Percentiles rank a stretch among this genome's conserved stretches.
Conservation (phyloP, 2,888 invertebrate species). For the Pherbina coryleti region DNA sequence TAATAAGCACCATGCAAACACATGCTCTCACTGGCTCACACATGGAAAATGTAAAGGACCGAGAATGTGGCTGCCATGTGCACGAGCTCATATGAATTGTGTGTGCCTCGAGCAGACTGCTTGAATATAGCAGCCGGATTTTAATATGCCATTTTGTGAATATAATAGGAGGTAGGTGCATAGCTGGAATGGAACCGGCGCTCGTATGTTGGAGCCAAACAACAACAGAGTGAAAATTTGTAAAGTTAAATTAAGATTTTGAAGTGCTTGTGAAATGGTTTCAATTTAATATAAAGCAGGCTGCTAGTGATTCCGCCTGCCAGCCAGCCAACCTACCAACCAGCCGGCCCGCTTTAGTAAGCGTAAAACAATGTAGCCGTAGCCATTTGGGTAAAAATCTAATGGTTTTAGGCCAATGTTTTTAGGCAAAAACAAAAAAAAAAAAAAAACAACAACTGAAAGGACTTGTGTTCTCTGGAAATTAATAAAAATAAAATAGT, state of each 20-base stretch:
- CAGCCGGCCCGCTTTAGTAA: too few relatives aligned
- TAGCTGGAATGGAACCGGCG: neutral
- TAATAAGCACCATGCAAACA: conserved; percentile 16
- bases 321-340: too few relatives aligned
- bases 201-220: neutral
- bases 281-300: neutral
- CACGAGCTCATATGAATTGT: neutral
- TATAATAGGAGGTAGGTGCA: neutral
- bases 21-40: neutral
- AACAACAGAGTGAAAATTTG: neutral
- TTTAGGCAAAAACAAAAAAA: too few relatives aligned
- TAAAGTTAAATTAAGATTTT: conserved; percentile 2
- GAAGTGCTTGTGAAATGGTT: neutral
- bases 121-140: neutral
- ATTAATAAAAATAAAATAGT: too few relatives aligned
- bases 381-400: too few relatives aligned
- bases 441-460: too few relatives aligned
- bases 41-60: too few relatives aligned
- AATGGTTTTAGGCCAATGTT: too few relatives aligned
- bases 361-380: too few relatives aligned
- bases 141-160: conserved; percentile 3
- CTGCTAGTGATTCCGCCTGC: neutral
- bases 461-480: too few relatives aligned
- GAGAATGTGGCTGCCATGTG: neutral
- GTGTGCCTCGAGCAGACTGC: neutral